Percentiles rank a stretch among this genome's conserved stretches.
phyloP scores from a whole-genome alignment of 2,113 vertebrate species.

The Tachysurus vachellii region DNA sequence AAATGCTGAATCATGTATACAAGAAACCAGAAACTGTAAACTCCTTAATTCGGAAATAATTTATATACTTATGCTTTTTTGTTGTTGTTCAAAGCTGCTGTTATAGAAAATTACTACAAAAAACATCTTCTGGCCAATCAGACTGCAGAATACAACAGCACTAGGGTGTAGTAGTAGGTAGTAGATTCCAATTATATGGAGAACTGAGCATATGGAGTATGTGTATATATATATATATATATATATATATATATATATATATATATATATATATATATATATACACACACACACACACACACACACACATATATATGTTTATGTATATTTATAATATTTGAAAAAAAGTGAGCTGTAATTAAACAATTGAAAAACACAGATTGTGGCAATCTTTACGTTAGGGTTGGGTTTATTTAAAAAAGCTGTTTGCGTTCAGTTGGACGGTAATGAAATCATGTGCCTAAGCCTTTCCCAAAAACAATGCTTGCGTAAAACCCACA shows the following conservation, averaged over 20 bases:
- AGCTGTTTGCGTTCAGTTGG: not conserved
- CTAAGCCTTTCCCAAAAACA: slow-evolving; percentile 37
- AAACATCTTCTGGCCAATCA: not conserved
- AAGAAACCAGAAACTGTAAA: not conserved
- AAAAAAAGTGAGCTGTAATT: too few relatives aligned
- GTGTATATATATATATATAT: too few relatives aligned
- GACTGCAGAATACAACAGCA: too few relatives aligned
- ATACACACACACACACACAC: too few relatives aligned
- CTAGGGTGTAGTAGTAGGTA: too few relatives aligned
- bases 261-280: too few relatives aligned
- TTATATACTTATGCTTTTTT: not conserved
- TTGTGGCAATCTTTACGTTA: not conserved
- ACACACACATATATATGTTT: too few relatives aligned
- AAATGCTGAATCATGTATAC: not conserved
- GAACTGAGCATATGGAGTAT: too few relatives aligned
- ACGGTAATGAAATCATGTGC: slow-evolving; percentile 24
- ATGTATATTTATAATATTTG: too few relatives aligned
- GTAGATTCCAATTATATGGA: too few relatives aligned
- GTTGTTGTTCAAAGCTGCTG: not conserved
- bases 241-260: too few relatives aligned
- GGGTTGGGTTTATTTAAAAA: not conserved
- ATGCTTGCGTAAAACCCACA: slow-evolving; percentile 48
- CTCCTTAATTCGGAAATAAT: not conserved
- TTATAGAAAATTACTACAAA: not conserved
- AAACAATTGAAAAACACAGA: not conserved